Evolutionary conservation across 2,113 vertebrate species (phyloP).

Genomic region (Pseudonaja textilis): DNA sequence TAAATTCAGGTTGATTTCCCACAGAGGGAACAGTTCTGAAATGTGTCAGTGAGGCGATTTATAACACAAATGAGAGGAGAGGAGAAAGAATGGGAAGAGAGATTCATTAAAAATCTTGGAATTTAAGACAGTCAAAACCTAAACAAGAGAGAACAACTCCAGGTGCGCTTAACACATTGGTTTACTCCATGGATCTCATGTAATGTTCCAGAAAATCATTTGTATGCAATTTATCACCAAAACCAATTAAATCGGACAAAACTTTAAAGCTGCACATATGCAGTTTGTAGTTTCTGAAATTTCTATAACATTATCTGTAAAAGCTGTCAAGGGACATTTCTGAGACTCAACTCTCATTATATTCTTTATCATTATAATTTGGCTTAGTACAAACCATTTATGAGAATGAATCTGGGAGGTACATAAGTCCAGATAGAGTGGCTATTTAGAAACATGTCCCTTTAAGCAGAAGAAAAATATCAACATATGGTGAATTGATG

Average conservation of each 20-base stretch:
- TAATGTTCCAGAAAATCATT: background rate
- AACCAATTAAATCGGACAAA: background rate
- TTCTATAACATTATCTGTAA: background rate
- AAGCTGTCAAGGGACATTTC: background rate
- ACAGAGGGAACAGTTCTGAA: background rate
- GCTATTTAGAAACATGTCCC: background rate
- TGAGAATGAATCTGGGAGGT: background rate
- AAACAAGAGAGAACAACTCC: background rate
- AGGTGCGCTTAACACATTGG: background rate
- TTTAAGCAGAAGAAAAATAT: background rate
- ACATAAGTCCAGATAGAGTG: background rate
- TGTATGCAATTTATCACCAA: background rate
- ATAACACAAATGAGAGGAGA: background rate
- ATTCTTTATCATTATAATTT: background rate
- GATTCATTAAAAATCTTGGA: background rate
- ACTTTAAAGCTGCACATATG: background rate
- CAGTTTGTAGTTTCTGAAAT: background rate
- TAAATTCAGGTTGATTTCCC: constrained; percentile 18
- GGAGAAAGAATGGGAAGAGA: background rate
- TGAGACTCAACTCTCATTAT: background rate
- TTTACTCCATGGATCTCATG: background rate
- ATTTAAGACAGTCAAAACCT: background rate
- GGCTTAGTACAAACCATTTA: background rate
- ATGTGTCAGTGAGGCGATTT: background rate
- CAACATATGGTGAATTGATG: background rate